phyloP scores from a whole-genome alignment of 2,113 vertebrate genomes.

The Steatornis caripensis region DNA sequence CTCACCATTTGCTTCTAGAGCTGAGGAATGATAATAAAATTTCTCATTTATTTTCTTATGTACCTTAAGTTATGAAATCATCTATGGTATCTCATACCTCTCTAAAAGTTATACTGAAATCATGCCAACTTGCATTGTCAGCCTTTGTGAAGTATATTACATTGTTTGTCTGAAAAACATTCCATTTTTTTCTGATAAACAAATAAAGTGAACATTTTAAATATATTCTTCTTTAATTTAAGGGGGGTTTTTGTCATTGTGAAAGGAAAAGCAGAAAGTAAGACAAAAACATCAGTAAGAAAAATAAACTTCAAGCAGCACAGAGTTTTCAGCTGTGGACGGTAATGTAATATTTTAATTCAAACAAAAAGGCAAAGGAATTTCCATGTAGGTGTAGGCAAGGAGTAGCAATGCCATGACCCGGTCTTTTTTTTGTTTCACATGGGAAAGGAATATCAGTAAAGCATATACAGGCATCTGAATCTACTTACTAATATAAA shows the following conservation, averaged over 20 bases:
- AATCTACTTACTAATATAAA: constrained; percentile 14
- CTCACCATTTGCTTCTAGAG: not conserved
- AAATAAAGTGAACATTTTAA: not conserved
- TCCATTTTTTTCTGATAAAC: not conserved
- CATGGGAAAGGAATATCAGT: not conserved
- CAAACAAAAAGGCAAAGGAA: not conserved
- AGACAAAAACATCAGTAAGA: not conserved
- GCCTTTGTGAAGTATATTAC: not conserved
- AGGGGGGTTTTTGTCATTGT: not conserved
- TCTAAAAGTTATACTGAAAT: not conserved
- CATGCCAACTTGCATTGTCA: not conserved
- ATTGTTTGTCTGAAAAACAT: not conserved
- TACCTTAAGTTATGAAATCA: not conserved
- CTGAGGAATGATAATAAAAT: not conserved
- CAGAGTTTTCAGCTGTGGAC: not conserved
- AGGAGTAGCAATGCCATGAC: not conserved
- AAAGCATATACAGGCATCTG: not conserved
- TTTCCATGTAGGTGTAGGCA: not conserved
- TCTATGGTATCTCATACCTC: not conserved
- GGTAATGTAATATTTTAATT: not conserved
- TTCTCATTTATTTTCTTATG: not conserved
- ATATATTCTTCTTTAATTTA: not conserved
- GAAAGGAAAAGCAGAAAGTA: not conserved
- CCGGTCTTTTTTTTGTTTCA: constrained; percentile 2
- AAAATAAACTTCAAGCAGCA: not conserved